Base-by-base conservation (phyloP, 1,140 invertebrate species). In the Tachypleus tridentatus region DNA sequence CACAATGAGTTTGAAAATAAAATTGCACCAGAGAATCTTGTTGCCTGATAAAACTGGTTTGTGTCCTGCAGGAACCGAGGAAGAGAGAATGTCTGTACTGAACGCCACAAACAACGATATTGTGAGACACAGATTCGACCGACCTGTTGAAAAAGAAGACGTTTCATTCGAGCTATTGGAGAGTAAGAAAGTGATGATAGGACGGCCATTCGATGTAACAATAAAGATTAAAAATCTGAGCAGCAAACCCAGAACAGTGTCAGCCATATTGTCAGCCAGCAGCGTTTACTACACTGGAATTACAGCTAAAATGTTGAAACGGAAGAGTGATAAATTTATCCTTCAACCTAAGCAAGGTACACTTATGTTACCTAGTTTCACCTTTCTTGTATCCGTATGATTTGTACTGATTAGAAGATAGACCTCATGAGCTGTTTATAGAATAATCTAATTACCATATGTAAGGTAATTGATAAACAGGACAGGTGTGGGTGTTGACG, bases 121-220 rank as follows among this genome's bases (percentile, higher is more conserved):
- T 3, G 60, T 63, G n/a, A 57, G 61, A 0, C 69, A 69, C 58
- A 68, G 72, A n/a, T 73, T 73, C 62, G 72, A 73, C 8, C 62
- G 70, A 54, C 72, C 72, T 4, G 63, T 67, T 3, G 88, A 56
- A 83, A 87, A 66, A 87, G 93, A 93, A 73, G 91, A 94, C 59
- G 82, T 95, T 53, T 79, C 83, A 64, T 93, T 94, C 72, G 85
- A 90, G 68, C 87, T 95, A 73, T 83, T 88, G 70, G 78, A 93
- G 1, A 80, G 82, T 67, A 89, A 93, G 71, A 87, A 93, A 70
- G 91, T 93, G 60, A 81, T 89, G 69, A 91, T 94, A 70, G 91
- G 91, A 4, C 83, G 90, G 75, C 83, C 87, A 49, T 93, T 94
- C 70, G 58, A 52, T 4, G 67, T 74, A 7, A 66, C 63, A 8